These are phyloP conservation scores for Drosophila cognata DNA, from an alignment of 2,888 invertebrate genomes.

Conservation along the genomic window DNA sequence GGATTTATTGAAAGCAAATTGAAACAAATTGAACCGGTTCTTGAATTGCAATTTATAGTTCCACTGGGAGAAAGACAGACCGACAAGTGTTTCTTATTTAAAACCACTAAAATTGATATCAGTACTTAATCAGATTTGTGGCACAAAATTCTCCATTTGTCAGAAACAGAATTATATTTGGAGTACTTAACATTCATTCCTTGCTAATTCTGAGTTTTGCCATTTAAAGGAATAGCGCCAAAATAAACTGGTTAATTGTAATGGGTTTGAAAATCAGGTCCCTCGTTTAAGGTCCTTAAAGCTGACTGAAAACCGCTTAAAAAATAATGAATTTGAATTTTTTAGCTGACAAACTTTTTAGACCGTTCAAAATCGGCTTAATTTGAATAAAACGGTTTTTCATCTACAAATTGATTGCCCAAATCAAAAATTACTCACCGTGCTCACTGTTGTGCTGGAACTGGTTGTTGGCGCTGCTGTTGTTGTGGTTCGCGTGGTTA, in stretches of 20 bases:
- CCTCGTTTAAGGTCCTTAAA: background rate
- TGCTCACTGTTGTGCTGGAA: slow-evolving; percentile 61
- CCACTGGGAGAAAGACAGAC: accelerated
- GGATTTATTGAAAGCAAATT: background rate
- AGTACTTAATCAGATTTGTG: background rate
- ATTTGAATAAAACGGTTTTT: background rate
- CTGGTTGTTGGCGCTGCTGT: slow-evolving; percentile 59
- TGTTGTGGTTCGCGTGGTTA: slow-evolving; percentile 36
- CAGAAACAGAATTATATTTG: background rate
- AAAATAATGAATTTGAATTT: background rate
- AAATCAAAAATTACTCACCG: slow-evolving; percentile 43
- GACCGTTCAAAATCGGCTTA: background rate
- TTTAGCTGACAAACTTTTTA: background rate
- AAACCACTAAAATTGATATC: background rate
- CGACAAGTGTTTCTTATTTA: background rate
- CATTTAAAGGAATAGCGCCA: too few species aligned
- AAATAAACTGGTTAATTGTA: background rate
- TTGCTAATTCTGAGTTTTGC: background rate
- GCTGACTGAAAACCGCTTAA: background rate
- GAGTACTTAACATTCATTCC: background rate
- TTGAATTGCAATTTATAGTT: background rate
- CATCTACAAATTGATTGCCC: background rate
- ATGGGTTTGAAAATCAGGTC: background rate
- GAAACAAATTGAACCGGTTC: background rate
- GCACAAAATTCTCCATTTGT: background rate